Evolutionary conservation across 2,888 invertebrate species (phyloP), one percentile per base, ranked within the genome.

Genomic region (Drosophila fungiperda): DNA sequence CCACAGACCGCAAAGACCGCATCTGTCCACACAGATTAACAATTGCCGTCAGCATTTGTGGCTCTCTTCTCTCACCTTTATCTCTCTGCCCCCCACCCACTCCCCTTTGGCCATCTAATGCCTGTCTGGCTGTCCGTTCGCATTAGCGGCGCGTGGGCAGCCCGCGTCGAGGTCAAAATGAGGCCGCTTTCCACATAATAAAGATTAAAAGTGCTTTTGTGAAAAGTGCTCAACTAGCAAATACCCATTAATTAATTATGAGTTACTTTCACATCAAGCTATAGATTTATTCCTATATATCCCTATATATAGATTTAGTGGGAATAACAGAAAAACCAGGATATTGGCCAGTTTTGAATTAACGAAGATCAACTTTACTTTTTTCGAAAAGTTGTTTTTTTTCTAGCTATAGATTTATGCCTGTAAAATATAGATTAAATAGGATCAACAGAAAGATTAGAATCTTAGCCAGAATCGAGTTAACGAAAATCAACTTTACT

Each of bases 1-100:
- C 40, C 29, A 57, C 32, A 57, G 58, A 64, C 68, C 58, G 54
- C 61, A 35, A 60, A 75, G 70, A 71, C 80, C 78, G 72, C 80
- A 75, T 66, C 64, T 74, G 82, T 83, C 86, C 71, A 69, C 73
- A 65, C 57, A 74, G 76, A 80, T 82, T 84, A 83, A 68, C 50
- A 60, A 60, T 42, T 40, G 23, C 38, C 12, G 26, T 33, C 33
- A 33, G 38, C 49, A 49, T 26, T 61, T 60, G 60, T 33, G 26
- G 42, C 58, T 11, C 40, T 11, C n/a, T 9, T 23, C 53, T 15
- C 45, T 11, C 20, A 11, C 20, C 7, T 29, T 12, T 29, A 2
- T 26, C 55, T 40, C n/a, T 1, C 1, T 20, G 23, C 8, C n/a
- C 52, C 11, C 23, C 23, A 23, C 23, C 23, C 1, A 1, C 23